These are phyloP conservation scores for Anoplius nigerrimus DNA, from an alignment of 2,888 invertebrate species.

Conservation along the genomic window DNA sequence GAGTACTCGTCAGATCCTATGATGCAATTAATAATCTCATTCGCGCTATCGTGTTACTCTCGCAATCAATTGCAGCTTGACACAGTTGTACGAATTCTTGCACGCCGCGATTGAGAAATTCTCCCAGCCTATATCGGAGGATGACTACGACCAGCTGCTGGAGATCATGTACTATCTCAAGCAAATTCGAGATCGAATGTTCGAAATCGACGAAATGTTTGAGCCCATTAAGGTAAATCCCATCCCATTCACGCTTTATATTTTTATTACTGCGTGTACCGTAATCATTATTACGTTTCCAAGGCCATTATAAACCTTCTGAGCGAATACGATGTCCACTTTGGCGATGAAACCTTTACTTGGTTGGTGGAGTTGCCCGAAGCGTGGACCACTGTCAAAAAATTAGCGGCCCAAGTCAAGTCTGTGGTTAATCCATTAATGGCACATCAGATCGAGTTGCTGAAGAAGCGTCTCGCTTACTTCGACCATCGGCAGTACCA, in stretches of 20 bases:
- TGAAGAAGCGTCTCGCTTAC: slow-evolving; percentile 87
- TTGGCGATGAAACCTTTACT: slow-evolving; percentile 82
- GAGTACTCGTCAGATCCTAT: slow-evolving; percentile 34
- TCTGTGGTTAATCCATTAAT: slow-evolving; percentile 92
- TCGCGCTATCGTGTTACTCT: neutral
- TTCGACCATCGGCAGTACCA: slow-evolving; percentile 87
- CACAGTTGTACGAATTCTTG: slow-evolving; percentile 87
- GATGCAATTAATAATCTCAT: neutral
- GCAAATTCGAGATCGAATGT: slow-evolving; percentile 85
- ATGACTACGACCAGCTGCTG: slow-evolving; percentile 90
- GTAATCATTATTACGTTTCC: no score
- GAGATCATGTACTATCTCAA: slow-evolving; percentile 89
- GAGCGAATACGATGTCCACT: slow-evolving; percentile 90
- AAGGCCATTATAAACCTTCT: slow-evolving; percentile 88
- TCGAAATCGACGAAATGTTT: slow-evolving; percentile 91
- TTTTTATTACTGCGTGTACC: neutral
- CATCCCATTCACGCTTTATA: slow-evolving; percentile 2
- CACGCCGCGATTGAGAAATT: slow-evolving; percentile 84
- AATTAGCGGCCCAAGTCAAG: slow-evolving; percentile 87
- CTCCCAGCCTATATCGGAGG: slow-evolving; percentile 84
- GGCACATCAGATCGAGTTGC: slow-evolving; percentile 90
- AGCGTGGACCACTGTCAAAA: slow-evolving; percentile 90
- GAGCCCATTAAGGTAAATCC: slow-evolving; percentile 83
- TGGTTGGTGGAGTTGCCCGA: slow-evolving; percentile 88
- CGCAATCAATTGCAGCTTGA: slow-evolving; percentile 77